phyloP scores from a whole-genome alignment of 1,140 invertebrate genomes.

The Orchestia grillus region DNA sequence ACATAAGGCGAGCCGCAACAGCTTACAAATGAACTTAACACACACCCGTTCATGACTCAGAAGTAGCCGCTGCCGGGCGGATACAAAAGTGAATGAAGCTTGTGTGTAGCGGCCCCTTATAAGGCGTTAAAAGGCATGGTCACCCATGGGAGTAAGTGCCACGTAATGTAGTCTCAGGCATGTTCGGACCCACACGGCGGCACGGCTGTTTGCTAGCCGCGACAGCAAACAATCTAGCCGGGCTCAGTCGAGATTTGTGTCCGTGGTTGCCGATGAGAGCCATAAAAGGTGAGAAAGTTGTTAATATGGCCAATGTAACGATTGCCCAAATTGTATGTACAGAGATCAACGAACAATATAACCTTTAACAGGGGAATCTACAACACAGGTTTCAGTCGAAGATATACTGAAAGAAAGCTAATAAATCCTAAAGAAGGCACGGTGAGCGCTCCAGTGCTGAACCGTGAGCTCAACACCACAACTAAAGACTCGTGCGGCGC shows the following conservation, averaged over 20 bases:
- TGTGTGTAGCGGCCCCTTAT: background rate
- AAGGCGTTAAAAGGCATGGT: background rate
- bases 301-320: too few species aligned
- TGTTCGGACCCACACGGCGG: background rate
- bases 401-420: too few species aligned
- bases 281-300: background rate
- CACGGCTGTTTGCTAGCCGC: background rate
- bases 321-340: too few species aligned
- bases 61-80: background rate
- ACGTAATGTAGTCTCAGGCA: background rate
- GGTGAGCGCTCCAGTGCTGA: too few species aligned
- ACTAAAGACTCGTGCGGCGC: too few species aligned
- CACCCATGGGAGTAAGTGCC: background rate
- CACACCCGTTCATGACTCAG: background rate
- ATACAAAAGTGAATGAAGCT: background rate
- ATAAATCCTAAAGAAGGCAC: too few species aligned
- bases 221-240: background rate
- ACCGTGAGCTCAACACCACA: too few species aligned
- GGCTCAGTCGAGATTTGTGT: background rate
- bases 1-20: background rate
- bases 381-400: too few species aligned
- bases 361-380: too few species aligned
- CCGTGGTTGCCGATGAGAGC: background rate
- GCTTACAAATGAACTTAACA: background rate
- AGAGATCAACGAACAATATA: too few species aligned